Evolutionary conservation across 2,888 invertebrate genomes (phyloP), one percentile per base, ranked within the genome.

Genomic region (Pseudococcus viburni): DNA sequence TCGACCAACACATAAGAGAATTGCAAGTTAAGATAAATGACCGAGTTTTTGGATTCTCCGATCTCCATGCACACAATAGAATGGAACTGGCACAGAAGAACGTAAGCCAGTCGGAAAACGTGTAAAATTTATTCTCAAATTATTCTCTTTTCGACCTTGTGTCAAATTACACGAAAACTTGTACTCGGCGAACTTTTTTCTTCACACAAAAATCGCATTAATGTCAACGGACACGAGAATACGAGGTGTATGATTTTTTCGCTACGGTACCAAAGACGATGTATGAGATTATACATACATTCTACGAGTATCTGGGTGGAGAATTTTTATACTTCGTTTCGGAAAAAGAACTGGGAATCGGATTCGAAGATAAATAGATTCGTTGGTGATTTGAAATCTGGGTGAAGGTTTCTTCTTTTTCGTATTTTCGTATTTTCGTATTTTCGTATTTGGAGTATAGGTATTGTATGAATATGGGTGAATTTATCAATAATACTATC

Each of bases 1-100:
- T 83, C 80, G 46, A 46, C 19, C 80, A 83, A n/a, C 46, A 83
- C 80, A 46, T 46, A 83, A 46, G 80, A 46, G 80, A 46, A 42
- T 22, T 6, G 12, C 19, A 7, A n/a, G 46, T 46, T 12, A 83
- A 83, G 80, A 83, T 83, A 83, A 83, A 83, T 83, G 39, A 83
- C 80, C 46, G 11, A 42, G 42, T 42, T 83, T 83, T 83, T 83
- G 11, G 80, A 83, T 19, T 64, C 64, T 22, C 11, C 22, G 19
- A 33, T 33, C 26, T 33, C 26, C 26, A 33, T 33, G 26, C 26
- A 33, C 46, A 46, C 42, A 42, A 46, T 83, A 46, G 19, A 77
- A 83, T 22, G 17, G 42, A 59, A 59, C 59, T 64, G 22, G 64
- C 8, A 64, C 48, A 51, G 48, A n/a, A 64, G 48, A n/a, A 64